Conservation (phyloP, 2,888 invertebrate genomes). For the Orchestes rusci region DNA sequence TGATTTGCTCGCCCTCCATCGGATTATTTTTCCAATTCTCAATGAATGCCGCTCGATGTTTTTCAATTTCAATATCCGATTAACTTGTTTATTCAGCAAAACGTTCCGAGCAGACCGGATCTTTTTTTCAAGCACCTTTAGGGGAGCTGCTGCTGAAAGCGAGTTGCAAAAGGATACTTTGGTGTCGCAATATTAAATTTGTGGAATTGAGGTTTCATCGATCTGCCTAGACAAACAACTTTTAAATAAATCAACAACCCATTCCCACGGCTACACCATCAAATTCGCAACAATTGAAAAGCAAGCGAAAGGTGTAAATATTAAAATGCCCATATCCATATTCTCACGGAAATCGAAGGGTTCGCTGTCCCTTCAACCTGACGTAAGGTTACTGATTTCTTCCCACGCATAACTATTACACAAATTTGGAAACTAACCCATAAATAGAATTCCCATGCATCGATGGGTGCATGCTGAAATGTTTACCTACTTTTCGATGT, state of each 20-base stretch:
- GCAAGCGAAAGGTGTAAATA: constrained; percentile 10
- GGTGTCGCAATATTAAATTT: too few species aligned
- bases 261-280: too few species aligned
- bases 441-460: constrained; percentile 14
- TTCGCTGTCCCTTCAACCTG: constrained; percentile 15
- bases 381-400: constrained; percentile 18
- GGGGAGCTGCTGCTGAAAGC: too few species aligned
- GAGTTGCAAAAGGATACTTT: too few species aligned
- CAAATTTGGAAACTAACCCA: constrained; percentile 18
- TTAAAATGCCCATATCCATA: constrained; percentile 12
- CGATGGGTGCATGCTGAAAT: not conserved
- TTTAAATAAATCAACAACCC: too few species aligned
- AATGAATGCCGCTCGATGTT: constrained; percentile 41
- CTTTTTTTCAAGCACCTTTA: not conserved
- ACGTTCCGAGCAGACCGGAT: constrained; percentile 33
- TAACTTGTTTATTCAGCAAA: constrained; percentile 39
- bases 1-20: constrained; percentile 30
- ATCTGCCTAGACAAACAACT: too few species aligned
- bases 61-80: constrained; percentile 40
- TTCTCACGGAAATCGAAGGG: constrained; percentile 17
- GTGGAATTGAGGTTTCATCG: too few species aligned
- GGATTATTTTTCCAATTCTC: constrained; percentile 32
- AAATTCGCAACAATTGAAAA: constrained; percentile 1
- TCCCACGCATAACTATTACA: constrained; percentile 21
- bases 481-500: constrained; percentile 6